A percentile compares a stretch with the other conserved stretches of the same genome.
phyloP scores from a whole-genome alignment of 2,888 invertebrate genomes.

The Frankliniella fusca region DNA sequence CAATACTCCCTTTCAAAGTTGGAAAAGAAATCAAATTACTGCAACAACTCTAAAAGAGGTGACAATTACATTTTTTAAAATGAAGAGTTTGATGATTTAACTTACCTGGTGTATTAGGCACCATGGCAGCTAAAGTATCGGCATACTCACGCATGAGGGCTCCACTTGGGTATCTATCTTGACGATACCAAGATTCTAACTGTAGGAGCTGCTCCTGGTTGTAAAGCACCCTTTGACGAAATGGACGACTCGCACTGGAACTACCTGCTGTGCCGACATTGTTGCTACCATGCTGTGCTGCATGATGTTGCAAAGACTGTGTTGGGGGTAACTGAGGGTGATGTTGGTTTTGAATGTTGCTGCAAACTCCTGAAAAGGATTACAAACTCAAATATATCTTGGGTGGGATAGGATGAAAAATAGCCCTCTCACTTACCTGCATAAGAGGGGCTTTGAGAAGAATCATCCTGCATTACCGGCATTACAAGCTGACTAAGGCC shows the following conservation, averaged over 20 bases:
- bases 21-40: background rate
- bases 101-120: slow-evolving; percentile 12
- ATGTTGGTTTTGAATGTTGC: slow-evolving; percentile 17
- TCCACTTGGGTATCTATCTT: slow-evolving; percentile 36
- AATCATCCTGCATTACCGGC: slow-evolving; percentile 33
- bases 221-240: slow-evolving; percentile 35
- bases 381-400: background rate
- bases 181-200: slow-evolving; percentile 35
- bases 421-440: background rate
- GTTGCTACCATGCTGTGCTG: background rate
- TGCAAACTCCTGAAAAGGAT: background rate
- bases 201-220: slow-evolving; percentile 34
- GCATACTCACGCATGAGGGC: slow-evolving; percentile 35
- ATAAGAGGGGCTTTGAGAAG: slow-evolving; percentile 31
- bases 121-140: slow-evolving; percentile 15
- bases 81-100: too few relatives aligned
- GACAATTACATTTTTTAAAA: background rate
- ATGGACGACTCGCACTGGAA: slow-evolving; percentile 28
- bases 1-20: slow-evolving; percentile 31
- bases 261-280: slow-evolving; percentile 14
- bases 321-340: background rate
- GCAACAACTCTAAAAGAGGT: too few relatives aligned
- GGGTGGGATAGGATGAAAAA: background rate
- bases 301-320: slow-evolving; percentile 25
- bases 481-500: slow-evolving; percentile 32